Conservation (phyloP, 2,797 vertebrate genomes). For the Aphelocoma californica region DNA sequence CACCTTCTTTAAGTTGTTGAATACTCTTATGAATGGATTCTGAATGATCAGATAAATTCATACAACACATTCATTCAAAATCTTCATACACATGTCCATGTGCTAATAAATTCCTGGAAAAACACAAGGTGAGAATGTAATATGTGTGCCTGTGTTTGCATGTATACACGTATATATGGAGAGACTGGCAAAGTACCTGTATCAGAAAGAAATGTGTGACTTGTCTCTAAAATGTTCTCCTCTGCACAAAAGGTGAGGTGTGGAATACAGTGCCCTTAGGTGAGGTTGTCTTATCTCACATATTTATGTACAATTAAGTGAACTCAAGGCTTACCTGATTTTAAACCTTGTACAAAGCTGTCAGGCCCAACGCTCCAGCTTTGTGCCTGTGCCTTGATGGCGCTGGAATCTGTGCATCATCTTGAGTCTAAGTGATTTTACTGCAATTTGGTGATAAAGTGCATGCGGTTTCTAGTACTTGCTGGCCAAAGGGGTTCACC, state of each 20-base stretch:
- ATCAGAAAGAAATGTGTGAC: neutral
- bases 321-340: neutral
- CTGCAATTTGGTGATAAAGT: neutral
- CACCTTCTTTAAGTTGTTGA: too few species aligned
- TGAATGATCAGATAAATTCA: too few species aligned
- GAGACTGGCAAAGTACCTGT: neutral
- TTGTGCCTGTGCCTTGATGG: neutral
- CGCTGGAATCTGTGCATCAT: too few species aligned
- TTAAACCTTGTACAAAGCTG: neutral
- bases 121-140: neutral
- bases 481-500: neutral
- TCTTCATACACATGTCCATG: too few species aligned
- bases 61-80: too few species aligned
- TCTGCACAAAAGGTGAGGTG: neutral
- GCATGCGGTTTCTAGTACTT: neutral
- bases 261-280: neutral
- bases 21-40: too few species aligned
- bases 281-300: neutral
- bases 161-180: fast-evolving
- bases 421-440: neutral
- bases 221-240: neutral
- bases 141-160: neutral
- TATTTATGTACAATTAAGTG: neutral
- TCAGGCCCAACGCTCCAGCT: neutral
- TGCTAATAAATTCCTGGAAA: neutral